Evolutionary conservation across 1,140 invertebrate species (phyloP).

Genomic region (Vanessa atalanta): DNA sequence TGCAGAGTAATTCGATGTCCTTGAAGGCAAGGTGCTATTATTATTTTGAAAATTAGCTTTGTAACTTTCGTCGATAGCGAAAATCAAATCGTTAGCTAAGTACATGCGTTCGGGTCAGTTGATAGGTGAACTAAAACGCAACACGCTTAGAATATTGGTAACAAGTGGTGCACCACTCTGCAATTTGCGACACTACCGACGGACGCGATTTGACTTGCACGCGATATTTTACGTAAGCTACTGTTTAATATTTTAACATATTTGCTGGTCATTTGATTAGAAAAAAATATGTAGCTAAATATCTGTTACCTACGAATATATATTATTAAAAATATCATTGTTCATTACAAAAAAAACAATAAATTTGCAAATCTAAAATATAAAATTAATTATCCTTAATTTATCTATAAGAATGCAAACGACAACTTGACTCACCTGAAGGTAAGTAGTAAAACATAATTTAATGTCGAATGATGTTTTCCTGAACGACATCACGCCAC

Average conservation of each 20-base stretch:
- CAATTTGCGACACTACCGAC: conserved; percentile 15
- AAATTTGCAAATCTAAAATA: background rate
- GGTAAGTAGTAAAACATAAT: too few species aligned
- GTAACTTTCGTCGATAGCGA: background rate
- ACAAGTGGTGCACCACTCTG: background rate
- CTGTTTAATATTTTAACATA: conserved; percentile 6
- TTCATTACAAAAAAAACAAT: background rate
- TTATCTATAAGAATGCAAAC: background rate
- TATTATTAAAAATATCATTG: background rate
- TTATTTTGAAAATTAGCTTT: background rate
- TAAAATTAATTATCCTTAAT: background rate
- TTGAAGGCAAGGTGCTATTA: background rate
- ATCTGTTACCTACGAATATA: too few species aligned
- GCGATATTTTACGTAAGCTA: conserved; percentile 20
- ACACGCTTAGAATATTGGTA: background rate
- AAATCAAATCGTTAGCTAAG: too few species aligned
- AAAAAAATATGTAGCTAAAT: background rate
- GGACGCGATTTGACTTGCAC: background rate
- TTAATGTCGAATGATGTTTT: too few species aligned
- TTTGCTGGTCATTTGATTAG: conserved; percentile 6
- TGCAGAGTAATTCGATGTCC: background rate
- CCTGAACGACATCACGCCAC: too few species aligned
- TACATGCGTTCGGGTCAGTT: too few species aligned
- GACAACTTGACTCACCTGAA: too few species aligned
- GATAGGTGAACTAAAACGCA: too few species aligned